These are phyloP conservation scores for Anoura caudifer DNA, from an alignment of 2,113 vertebrate species.

Conservation along the genomic window DNA sequence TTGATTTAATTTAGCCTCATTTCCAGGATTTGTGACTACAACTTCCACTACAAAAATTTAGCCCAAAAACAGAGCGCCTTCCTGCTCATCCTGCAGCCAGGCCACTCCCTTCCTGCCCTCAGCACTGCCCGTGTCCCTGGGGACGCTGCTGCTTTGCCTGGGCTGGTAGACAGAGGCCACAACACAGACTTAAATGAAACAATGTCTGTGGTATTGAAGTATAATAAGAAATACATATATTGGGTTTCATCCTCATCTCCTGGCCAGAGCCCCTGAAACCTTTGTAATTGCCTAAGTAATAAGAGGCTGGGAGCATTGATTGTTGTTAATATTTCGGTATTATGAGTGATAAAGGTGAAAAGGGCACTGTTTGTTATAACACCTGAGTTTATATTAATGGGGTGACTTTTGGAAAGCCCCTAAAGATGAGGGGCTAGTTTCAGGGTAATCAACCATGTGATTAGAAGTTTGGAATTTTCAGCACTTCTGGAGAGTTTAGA, in stretches of 20 bases:
- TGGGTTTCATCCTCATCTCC: not conserved
- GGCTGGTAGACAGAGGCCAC: not conserved
- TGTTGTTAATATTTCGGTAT: not conserved
- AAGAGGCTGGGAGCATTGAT: not conserved
- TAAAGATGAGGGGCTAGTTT: not conserved
- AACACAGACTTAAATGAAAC: not conserved
- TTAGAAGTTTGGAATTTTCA: not conserved
- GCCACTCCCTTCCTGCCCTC: not conserved
- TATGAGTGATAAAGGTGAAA: not conserved
- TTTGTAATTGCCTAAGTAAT: not conserved
- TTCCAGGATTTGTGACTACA: not conserved
- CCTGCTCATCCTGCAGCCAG: not conserved
- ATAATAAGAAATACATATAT: not conserved
- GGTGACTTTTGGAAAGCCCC: not conserved
- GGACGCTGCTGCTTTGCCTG: too few relatives aligned
- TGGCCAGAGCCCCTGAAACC: not conserved
- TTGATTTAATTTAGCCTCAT: not conserved
- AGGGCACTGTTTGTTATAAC: not conserved
- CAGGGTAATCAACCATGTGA: not conserved
- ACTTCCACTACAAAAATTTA: not conserved
- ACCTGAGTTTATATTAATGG: not conserved
- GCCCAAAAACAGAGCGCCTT: not conserved
- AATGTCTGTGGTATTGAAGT: not conserved
- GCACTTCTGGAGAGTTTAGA: not conserved
- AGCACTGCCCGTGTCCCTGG: rapidly evolving